Base-by-base conservation (phyloP, 2,113 vertebrate species). In the Piaya cayana region DNA sequence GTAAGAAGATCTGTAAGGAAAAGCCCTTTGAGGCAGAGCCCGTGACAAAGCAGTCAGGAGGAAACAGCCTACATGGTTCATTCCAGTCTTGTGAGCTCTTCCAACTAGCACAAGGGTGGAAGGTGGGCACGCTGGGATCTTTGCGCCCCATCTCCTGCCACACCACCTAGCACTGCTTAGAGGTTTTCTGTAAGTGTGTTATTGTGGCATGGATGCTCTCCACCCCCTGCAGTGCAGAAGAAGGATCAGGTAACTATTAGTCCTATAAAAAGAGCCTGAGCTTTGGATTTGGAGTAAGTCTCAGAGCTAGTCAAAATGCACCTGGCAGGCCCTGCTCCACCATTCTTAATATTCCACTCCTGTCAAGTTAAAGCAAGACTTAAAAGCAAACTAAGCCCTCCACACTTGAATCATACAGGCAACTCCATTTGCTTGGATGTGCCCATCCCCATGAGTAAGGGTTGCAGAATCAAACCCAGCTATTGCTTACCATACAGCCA, bases 391-490 rank as follows among this genome's bases (percentile, higher is more conserved):
- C 32, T 5, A 2, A 22, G 36, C 56, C 94, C 43, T 68, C 52
- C 76, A 49, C 7, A 12, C 85, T 39, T 93, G 92, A 94, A 96
- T 95, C 92, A 94, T 0, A 0, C 29, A 36, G 65, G 69, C 58
- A 75, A 47, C 42, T 75, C 83, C 14, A 1, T 26, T 67, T 3
- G 23, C 75, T 64, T 42, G 59, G 47, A 88, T 78, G 47, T 68
- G 90, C 76, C 90, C 70, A 86, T 75, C 80, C 92, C 76, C 60
- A 3, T 83, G 94, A 97, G 92, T 90, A 96, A 97, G 52, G 56
- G 71, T 85, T 78, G 36, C 43, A 88, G 55, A 67, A 78, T 63
- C 56, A 77, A 67, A 65, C 68, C 88, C 25, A n/a, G 92, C 85
- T 90, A 64, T 70, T 81, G 85, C 68, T 77, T 22, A 36, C 65